Conservation (phyloP, 2,113 vertebrate genomes). For the Symphodus melops region DNA sequence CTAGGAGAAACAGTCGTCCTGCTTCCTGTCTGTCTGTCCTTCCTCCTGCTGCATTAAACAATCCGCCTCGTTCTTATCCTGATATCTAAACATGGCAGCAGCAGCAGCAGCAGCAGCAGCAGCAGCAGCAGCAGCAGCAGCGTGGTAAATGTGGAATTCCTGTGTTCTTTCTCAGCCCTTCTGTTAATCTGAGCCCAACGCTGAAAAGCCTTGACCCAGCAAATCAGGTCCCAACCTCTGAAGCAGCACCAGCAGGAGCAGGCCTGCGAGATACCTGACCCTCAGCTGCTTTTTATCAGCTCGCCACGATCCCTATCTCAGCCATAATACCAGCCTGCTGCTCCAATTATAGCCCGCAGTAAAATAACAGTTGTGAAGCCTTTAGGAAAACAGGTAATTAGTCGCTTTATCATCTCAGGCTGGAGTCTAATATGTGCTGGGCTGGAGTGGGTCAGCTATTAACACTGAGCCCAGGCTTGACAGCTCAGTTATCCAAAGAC, state of each 20-base stretch:
- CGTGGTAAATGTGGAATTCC: conserved; percentile 65
- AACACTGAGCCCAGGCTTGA: conserved; percentile 41
- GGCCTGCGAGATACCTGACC: conserved; percentile 51
- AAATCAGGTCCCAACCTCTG: conserved; percentile 71
- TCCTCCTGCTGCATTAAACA: not conserved
- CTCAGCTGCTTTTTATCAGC: conserved; percentile 75
- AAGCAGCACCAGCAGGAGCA: conserved; percentile 67
- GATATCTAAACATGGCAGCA: conserved; percentile 37
- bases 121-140: conserved; percentile 22
- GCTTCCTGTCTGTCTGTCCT: conserved; percentile 13
- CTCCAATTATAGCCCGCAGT: conserved; percentile 64
- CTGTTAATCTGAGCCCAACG: conserved; percentile 60
- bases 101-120: conserved; percentile 24
- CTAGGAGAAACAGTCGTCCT: not conserved
- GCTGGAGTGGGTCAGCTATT: conserved; percentile 53
- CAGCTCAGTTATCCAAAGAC: conserved; percentile 38
- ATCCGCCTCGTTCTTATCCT: conserved; percentile 33
- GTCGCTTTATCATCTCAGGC: conserved; percentile 64
- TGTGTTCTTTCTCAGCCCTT: conserved; percentile 36
- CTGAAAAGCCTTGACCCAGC: conserved; percentile 69
- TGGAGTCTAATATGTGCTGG: conserved; percentile 42
- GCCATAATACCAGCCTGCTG: conserved; percentile 60
- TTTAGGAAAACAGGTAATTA: conserved; percentile 71
- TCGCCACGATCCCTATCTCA: conserved; percentile 40
- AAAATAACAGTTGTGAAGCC: conserved; percentile 65